A percentile compares a stretch with the other conserved stretches of the same genome.
Evolutionary conservation across 2,888 invertebrate species (phyloP).

Genomic region (Phlogophora meticulosa): DNA sequence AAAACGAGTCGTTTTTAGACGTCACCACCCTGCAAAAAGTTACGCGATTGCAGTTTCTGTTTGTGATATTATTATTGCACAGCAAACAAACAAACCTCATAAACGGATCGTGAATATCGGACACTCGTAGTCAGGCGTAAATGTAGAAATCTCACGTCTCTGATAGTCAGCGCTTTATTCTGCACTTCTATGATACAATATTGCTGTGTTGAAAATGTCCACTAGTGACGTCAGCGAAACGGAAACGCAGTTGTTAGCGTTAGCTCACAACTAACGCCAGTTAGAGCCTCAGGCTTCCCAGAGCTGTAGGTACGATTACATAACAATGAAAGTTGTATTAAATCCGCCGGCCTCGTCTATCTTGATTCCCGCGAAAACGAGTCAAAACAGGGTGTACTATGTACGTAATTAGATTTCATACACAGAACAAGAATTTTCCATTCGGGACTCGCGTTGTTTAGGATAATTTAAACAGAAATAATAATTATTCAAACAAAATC

Average conservation of each 20-base stretch:
- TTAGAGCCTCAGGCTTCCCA: background rate
- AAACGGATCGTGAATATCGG: background rate
- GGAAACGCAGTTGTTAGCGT: conserved; percentile 26
- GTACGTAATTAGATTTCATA: conserved; percentile 72
- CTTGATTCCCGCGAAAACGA: conserved; percentile 35
- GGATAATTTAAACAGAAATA: conserved; percentile 80
- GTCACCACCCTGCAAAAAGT: background rate
- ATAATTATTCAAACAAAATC: conserved; percentile 83
- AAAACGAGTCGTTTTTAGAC: too few relatives aligned
- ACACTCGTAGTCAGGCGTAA: conserved; percentile 1
- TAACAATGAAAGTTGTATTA: conserved; percentile 25
- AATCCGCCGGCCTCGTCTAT: conserved; percentile 22
- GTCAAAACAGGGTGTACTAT: conserved; percentile 44
- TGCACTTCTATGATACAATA: conserved; percentile 4
- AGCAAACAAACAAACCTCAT: background rate
- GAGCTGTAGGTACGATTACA: conserved; percentile 2
- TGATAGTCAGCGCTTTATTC: conserved; percentile 14
- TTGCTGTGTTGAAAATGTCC: conserved; percentile 8
- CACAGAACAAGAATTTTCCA: conserved; percentile 75
- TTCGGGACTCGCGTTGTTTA: conserved; percentile 74
- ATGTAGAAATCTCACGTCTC: conserved; percentile 21
- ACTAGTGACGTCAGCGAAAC: conserved; percentile 16
- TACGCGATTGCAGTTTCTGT: background rate
- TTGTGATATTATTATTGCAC: background rate
- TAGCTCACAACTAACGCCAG: conserved; percentile 3